Conservation (phyloP, 2,113 vertebrate genomes). For the Ranitomeya variabilis region DNA sequence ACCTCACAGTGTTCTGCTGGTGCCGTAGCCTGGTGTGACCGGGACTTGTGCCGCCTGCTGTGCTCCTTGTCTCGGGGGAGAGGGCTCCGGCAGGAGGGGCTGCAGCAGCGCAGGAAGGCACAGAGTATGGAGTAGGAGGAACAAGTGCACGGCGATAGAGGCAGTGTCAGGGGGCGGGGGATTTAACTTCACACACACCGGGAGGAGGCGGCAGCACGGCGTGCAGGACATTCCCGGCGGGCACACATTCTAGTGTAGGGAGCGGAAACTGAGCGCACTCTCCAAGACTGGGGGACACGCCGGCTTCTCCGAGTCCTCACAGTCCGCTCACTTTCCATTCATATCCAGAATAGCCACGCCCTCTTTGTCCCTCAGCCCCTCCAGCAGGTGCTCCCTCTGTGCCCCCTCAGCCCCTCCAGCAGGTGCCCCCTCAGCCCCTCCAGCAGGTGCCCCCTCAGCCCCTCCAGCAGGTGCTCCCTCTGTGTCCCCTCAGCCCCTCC, state of each 20-base stretch:
- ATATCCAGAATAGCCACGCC: background rate
- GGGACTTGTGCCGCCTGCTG: conserved; percentile 21
- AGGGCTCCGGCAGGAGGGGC: conserved; percentile 41
- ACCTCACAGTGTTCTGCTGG: conserved; percentile 41
- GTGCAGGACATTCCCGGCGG: background rate
- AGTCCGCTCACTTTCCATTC: conserved; percentile 1
- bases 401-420: too few relatives aligned
- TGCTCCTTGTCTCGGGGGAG: conserved; percentile 38
- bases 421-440: too few relatives aligned
- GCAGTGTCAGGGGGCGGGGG: conserved; percentile 38
- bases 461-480: too few relatives aligned
- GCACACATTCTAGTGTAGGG: background rate
- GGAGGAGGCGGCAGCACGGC: conserved; percentile 13
- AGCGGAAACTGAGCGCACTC: background rate
- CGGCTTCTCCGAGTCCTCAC: too few relatives aligned
- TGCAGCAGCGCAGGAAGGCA: conserved; percentile 53
- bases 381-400: too few relatives aligned
- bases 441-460: too few relatives aligned
- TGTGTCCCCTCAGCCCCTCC: too few relatives aligned
- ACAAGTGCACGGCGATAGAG: conserved; percentile 52
- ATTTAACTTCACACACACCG: conserved; percentile 26
- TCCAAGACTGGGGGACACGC: background rate
- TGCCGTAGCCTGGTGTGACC: conserved; percentile 22
- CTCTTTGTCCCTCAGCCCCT: background rate
- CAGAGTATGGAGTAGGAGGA: conserved; percentile 54